Conservation (phyloP, 2,888 invertebrate genomes). For the Nomada goodeniana region DNA sequence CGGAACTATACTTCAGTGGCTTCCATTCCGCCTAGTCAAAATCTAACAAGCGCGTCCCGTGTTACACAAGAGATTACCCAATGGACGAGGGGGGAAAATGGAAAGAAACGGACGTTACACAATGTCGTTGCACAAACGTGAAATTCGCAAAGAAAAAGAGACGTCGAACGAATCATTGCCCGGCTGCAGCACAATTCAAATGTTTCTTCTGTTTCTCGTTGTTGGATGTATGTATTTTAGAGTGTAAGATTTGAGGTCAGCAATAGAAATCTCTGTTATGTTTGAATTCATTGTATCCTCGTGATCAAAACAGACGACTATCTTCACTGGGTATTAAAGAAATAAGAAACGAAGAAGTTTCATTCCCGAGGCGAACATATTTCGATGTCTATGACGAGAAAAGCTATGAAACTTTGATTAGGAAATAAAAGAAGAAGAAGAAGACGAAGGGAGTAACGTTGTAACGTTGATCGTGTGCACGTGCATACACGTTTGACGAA, state of each 20-base stretch:
- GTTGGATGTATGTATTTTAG: slow-evolving; percentile 76
- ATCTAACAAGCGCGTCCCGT: neutral
- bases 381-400: neutral
- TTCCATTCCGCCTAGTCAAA: slow-evolving; percentile 42
- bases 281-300: slow-evolving; percentile 62
- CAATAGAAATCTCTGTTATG: slow-evolving; percentile 73
- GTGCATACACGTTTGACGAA: slow-evolving; percentile 6
- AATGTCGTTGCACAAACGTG: slow-evolving; percentile 12
- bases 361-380: slow-evolving; percentile 15
- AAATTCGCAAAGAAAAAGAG: slow-evolving; percentile 1
- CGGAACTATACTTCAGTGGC: slow-evolving; percentile 45
- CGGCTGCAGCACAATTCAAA: slow-evolving; percentile 73
- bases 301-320: slow-evolving; percentile 41
- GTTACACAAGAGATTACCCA: slow-evolving; percentile 2
- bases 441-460: neutral
- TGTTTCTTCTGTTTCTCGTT: slow-evolving; percentile 77
- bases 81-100: neutral
- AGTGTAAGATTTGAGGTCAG: slow-evolving; percentile 71
- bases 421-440: neutral
- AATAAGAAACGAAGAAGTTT: slow-evolving; percentile 10
- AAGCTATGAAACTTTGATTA: slow-evolving; percentile 24
- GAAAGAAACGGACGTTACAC: neutral
- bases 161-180: slow-evolving; percentile 23
- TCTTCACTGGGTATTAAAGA: slow-evolving; percentile 40
- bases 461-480: slow-evolving; percentile 8